Conservation (phyloP, 2,797 vertebrate species). For the Poecilia wingei region DNA sequence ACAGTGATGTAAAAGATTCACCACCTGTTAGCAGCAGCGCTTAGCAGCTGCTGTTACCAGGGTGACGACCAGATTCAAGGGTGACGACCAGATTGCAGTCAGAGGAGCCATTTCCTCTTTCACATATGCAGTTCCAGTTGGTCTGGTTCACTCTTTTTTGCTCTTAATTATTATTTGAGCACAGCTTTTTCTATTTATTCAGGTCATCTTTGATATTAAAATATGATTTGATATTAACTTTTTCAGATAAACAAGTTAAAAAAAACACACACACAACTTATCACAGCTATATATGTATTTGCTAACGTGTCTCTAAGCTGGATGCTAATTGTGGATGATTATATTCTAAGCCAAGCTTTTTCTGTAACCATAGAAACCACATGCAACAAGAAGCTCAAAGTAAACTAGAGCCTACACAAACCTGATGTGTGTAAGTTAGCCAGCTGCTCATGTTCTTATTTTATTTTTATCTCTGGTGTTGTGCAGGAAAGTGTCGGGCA, state of each 20-base stretch:
- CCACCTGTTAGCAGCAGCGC: neutral
- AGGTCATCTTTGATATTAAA: neutral
- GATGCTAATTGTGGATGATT: neutral
- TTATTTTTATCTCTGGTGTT: constrained; percentile 4
- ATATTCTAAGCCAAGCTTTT: neutral
- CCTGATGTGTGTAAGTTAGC: neutral
- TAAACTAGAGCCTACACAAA: neutral
- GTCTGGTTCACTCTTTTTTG: neutral
- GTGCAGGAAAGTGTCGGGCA: constrained; percentile 93
- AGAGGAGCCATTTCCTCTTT: neutral
- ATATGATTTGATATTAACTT: neutral
- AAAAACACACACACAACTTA: neutral
- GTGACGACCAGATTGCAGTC: neutral
- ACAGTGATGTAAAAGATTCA: neutral
- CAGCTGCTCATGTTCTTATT: neutral
- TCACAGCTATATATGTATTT: neutral
- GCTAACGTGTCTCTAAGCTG: neutral
- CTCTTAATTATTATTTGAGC: neutral
- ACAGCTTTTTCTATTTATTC: neutral
- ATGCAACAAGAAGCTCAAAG: neutral
- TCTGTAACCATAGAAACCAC: neutral
- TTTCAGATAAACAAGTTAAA: neutral
- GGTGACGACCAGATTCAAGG: neutral
- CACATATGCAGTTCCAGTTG: neutral
- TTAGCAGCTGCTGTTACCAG: neutral